Conservation (phyloP, 2,888 invertebrate species). For the Empis livida region DNA sequence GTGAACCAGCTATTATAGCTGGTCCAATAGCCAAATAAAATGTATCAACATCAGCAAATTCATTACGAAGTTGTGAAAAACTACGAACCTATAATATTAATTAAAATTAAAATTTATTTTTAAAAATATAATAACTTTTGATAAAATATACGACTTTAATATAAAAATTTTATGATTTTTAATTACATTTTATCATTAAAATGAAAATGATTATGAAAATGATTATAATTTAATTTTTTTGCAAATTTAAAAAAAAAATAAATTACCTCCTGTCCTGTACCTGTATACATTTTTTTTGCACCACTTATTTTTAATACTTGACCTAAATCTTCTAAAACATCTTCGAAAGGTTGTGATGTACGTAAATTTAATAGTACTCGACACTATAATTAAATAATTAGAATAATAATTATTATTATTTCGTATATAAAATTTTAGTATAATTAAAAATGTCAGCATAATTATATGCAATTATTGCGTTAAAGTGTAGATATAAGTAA, state of each 20-base stretch:
- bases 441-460: no score
- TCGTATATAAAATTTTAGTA: neutral
- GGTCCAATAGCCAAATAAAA: constrained; percentile 57
- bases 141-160: no score
- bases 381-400: constrained; percentile 45
- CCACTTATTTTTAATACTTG: constrained; percentile 86
- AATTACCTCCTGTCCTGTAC: constrained; percentile 83
- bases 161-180: no score
- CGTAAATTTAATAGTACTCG: constrained; percentile 82
- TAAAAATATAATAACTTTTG: no score
- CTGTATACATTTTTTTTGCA: constrained; percentile 83
- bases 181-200: no score
- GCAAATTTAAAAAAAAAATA: no score
- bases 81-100: constrained; percentile 77
- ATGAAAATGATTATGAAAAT: constrained; percentile 1
- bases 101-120: no score
- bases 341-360: constrained; percentile 88
- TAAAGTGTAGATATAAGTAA: no score
- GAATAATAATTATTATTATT: neutral
- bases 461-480: no score
- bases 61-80: constrained; percentile 85
- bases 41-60: constrained; percentile 82
- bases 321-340: constrained; percentile 83
- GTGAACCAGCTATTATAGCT: constrained; percentile 39
- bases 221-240: no score